Evolutionary conservation across 2,113 vertebrate species (phyloP).

Genomic region (Arenaria interpres): DNA sequence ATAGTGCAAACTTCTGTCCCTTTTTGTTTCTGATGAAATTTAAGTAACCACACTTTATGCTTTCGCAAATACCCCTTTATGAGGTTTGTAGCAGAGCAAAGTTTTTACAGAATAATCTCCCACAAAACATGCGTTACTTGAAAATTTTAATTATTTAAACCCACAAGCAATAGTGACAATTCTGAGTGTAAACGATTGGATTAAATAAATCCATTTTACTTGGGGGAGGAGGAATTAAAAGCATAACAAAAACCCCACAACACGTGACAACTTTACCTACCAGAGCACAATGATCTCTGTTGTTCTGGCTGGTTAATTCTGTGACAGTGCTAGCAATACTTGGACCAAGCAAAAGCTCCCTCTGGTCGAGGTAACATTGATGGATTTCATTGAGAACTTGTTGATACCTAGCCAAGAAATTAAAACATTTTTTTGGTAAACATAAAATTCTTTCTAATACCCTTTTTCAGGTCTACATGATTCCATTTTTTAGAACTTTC

Average conservation of each 20-base stretch:
- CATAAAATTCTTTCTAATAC: neutral
- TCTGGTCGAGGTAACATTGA: conserved; percentile 94
- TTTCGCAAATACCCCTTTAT: neutral
- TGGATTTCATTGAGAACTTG: conserved; percentile 93
- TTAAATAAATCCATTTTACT: neutral
- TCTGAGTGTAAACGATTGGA: neutral
- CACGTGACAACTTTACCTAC: conserved; percentile 63
- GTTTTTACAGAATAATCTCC: neutral
- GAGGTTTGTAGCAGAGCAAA: neutral
- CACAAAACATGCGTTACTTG: neutral
- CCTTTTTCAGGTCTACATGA: neutral
- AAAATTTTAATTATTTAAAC: neutral
- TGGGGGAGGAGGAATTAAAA: neutral
- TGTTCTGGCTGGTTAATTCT: conserved; percentile 93
- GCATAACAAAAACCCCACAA: neutral
- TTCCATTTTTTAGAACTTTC: neutral
- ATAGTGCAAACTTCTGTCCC: neutral
- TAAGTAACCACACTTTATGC: neutral
- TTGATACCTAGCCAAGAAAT: conserved; percentile 83
- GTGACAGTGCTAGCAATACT: conserved; percentile 93
- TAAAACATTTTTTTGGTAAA: neutral
- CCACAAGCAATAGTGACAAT: neutral
- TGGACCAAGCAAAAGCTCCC: conserved; percentile 89
- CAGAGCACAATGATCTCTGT: conserved; percentile 97
- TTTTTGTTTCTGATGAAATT: neutral